Base-by-base conservation (phyloP, 2,797 vertebrate species). In the Eptatretus atami region DNA sequence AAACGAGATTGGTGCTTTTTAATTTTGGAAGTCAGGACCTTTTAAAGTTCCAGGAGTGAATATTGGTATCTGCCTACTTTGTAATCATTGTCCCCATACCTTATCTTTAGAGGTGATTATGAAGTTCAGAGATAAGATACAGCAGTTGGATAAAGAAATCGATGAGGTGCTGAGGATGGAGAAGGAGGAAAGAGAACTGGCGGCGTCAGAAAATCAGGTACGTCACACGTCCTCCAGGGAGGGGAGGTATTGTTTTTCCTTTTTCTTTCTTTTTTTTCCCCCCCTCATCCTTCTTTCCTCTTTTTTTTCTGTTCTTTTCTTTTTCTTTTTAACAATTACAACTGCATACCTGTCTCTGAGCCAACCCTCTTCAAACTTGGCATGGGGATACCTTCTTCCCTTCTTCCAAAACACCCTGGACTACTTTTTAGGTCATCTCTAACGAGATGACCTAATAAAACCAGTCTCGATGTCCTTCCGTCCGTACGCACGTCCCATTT, bases 111-210 rank as follows among this genome's bases (percentile, higher is more conserved):
- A 96, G 55, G 86, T 96, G 53, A 76, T 96, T 68, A 68, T 90
- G 68, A 95, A 83, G 70, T 93, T 96, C 73, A 76, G 86, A 66
- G 83, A 88, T 66, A 81, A 82, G 68, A 93, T 96, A 67, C 73
- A 77, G 19, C 85, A 80, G 65, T 70, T 93, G 69, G 90, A 96
- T 71, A 86, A 83, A 69, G 90, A 96, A 1, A 71, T 95, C 2
- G 82, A 85, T 3, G 79, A 86, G 0, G 90, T 96, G 66, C 68
- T 85, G 66, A 78, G 74, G 65, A 74, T 95, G 67, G 90, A 96
- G 74, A 80, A 71, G 31, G 87, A 95, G 66, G 90, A 96, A 14
- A 76, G 79, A 31, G 85, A 82, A 68, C 74, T 95, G 78, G 79
- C 81, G 52, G 80, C 79, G 0, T 82, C 90, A 0, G 86, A 93